phyloP scores from a whole-genome alignment of 2,113 vertebrate species.

The Uropsilus gracilis region DNA sequence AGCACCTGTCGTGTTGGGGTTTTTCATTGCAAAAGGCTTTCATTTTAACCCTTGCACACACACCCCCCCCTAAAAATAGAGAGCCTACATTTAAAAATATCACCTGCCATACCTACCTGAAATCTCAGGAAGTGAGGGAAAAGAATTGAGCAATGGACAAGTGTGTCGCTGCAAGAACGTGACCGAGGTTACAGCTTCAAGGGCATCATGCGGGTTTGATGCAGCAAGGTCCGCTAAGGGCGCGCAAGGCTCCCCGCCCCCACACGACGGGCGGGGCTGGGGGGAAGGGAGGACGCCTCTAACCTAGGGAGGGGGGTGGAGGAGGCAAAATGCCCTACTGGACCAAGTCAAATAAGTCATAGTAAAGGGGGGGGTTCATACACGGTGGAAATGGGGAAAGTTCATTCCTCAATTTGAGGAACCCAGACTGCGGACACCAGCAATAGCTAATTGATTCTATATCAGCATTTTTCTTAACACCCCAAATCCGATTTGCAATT shows the following conservation, averaged over 20 bases:
- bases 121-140: conserved; percentile 30
- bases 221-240: conserved; percentile 77
- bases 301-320: neutral
- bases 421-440: neutral
- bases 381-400: neutral
- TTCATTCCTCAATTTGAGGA: conserved; percentile 11
- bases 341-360: conserved; percentile 1
- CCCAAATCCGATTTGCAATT: conserved; percentile 61
- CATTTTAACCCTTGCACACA: conserved; percentile 33
- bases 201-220: conserved; percentile 80
- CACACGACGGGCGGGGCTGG: conserved; percentile 61
- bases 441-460: conserved; percentile 48
- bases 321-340: neutral
- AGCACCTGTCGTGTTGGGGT: conserved; percentile 69
- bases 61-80: neutral
- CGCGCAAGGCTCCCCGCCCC: conserved; percentile 69
- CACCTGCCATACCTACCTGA: conserved; percentile 77
- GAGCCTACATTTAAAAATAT: conserved; percentile 29
- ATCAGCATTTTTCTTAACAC: conserved; percentile 59
- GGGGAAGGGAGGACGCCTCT: neutral
- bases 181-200: conserved; percentile 80
- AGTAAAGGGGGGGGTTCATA: neutral
- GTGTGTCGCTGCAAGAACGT: conserved; percentile 75
- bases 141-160: conserved; percentile 68
- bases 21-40: conserved; percentile 54